Evolutionary conservation across 2,888 invertebrate genomes (phyloP).

Genomic region (Sinopyrophorus schimmeli): DNA sequence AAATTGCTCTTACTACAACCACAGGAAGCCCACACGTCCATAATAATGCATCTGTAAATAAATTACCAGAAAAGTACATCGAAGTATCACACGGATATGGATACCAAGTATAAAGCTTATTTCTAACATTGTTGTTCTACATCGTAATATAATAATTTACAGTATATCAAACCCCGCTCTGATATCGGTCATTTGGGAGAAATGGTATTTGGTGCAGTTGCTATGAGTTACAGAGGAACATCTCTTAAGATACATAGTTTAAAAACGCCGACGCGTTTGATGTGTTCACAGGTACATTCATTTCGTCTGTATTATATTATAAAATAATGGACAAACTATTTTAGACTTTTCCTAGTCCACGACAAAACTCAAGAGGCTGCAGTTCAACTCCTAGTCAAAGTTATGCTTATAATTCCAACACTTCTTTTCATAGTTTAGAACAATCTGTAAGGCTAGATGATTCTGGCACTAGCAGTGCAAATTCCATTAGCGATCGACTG

Average conservation of each 20-base stretch:
- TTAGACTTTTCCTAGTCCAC: constrained; percentile 50
- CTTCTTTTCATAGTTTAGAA: constrained; percentile 44
- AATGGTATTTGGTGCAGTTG: constrained; percentile 91
- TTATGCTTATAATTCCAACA: constrained; percentile 30
- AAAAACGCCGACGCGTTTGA: constrained; percentile 46
- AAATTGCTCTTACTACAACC: constrained; percentile 55
- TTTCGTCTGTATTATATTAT: background rate
- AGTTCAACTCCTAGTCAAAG: constrained; percentile 43
- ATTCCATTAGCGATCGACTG: constrained; percentile 47
- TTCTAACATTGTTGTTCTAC: background rate
- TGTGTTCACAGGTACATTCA: constrained; percentile 57
- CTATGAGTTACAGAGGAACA: constrained; percentile 84
- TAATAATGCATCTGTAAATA: constrained; percentile 11
- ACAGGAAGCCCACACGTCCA: constrained; percentile 5
- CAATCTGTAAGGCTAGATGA: constrained; percentile 47
- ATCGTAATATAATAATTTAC: constrained; percentile 36
- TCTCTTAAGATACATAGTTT: constrained; percentile 83
- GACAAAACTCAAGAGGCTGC: constrained; percentile 36
- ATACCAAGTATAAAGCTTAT: constrained; percentile 61
- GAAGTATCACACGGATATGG: constrained; percentile 68
- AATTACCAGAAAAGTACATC: constrained; percentile 53
- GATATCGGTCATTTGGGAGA: constrained; percentile 81
- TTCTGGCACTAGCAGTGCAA: constrained; percentile 48
- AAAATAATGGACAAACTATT: constrained; percentile 2
- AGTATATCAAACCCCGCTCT: constrained; percentile 68